Evolutionary conservation across 2,113 vertebrate species (phyloP), one percentile per base, ranked within the genome.

Genomic region (Centropus unirufus): DNA sequence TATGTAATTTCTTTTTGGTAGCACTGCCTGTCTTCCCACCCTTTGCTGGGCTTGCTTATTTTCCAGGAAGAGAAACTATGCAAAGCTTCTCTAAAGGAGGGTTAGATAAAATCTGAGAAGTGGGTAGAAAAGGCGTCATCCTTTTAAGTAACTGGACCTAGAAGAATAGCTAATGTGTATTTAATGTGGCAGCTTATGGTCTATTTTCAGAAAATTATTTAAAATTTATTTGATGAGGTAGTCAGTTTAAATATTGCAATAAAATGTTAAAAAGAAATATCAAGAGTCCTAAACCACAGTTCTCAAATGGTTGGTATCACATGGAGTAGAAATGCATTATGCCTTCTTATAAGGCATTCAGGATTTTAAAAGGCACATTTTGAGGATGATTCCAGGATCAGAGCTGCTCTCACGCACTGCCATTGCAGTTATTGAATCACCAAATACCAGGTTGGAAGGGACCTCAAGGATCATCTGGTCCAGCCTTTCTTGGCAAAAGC

Each of bases 11-110:
- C 54, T 82, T 91, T 82, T 73, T 62, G 42, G 47, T 87, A 26
- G 14, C 34, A 5, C 0, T 74, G 18, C 16, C 6, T 42, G 14
- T 22, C 29, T 11, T 12, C 11, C 14, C 27, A 8, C n/a, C 55
- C n/a, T 75, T 74, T 73, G 16, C 22, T 87, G 59, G 58, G 47
- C 26, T 64, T 34, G 3, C 11, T 66, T 62, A 6, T 77, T 91
- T 89, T 91, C 72, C 62, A 84, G 46, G 67, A 80, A 59, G n/a
- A 83, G 62, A 72, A 85, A 69, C 76, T 22, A 26, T 4, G 23
- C 47, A 90, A 83, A 70, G 5, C 32, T 82, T 32, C 19, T 36
- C 51, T 52, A 11, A 63, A 89, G 39, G 29, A 74, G 7, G 4
- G 12, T 49, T 40, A 49, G 40, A 4, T 39, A 4, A 83, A 18